Percentiles rank a stretch among this genome's conserved stretches.
Evolutionary conservation across 2,888 invertebrate genomes (phyloP).

Genomic region (Trachelus stipa): DNA sequence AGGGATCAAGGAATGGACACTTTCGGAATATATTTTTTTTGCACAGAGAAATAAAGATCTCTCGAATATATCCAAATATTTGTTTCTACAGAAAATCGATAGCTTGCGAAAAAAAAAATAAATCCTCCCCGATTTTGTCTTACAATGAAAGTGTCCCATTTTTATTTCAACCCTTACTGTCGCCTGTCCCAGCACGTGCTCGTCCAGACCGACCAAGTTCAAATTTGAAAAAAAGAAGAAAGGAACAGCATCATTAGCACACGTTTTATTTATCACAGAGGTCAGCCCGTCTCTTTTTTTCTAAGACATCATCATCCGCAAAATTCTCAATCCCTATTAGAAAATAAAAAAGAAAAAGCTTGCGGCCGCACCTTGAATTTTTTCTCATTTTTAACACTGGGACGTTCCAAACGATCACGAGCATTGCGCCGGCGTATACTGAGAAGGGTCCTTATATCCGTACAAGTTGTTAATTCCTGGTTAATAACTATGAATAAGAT

Average conservation of each 20-base stretch:
- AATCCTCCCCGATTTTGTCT: not conserved
- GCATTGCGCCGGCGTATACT: not conserved
- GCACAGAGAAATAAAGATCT: not conserved
- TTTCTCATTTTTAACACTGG: not conserved
- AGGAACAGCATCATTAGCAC: constrained; percentile 20
- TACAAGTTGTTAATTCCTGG: constrained; percentile 2
- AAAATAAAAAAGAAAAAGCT: not conserved
- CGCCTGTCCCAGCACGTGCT: constrained; percentile 24
- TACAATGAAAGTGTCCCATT: constrained; percentile 6
- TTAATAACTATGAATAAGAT: not conserved
- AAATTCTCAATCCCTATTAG: not conserved
- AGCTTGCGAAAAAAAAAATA: not conserved
- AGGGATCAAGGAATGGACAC: constrained; percentile 50
- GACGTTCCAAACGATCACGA: not conserved
- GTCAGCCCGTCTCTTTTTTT: constrained; percentile 8
- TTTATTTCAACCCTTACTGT: constrained; percentile 17
- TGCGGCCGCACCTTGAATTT: not conserved
- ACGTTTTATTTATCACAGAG: constrained; percentile 14
- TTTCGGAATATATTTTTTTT: constrained; percentile 25
- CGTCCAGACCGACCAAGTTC: constrained; percentile 16
- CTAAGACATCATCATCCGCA: not conserved
- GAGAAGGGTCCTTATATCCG: not conserved
- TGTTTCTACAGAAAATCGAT: not conserved
- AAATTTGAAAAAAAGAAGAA: constrained; percentile 15
- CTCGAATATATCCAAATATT: not conserved